Conservation (phyloP, 2,797 vertebrate species). For the Myioborus miniatus region DNA sequence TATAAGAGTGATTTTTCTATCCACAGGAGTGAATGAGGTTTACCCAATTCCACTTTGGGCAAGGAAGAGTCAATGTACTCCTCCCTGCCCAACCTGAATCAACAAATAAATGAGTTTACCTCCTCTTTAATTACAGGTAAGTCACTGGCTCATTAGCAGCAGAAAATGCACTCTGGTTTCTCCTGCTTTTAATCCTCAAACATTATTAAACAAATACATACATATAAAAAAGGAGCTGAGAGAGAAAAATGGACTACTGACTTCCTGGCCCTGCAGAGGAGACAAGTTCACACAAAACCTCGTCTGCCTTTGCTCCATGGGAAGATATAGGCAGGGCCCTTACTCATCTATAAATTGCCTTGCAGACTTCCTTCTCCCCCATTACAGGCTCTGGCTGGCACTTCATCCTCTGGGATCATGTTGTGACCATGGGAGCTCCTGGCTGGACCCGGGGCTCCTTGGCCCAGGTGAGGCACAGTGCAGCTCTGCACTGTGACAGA, state of each 20-base stretch:
- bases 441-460: fast-evolving
- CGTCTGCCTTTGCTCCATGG: not conserved
- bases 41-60: not conserved
- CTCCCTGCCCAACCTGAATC: constrained; percentile 16
- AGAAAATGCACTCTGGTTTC: not conserved
- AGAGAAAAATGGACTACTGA: not conserved
- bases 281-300: not conserved
- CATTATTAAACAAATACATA: not conserved
- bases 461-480: not conserved
- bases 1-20: not conserved
- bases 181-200: not conserved
- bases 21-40: not conserved
- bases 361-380: not conserved
- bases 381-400: not conserved
- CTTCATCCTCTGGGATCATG: not conserved
- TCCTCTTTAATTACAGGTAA: constrained; percentile 12
- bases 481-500: not conserved
- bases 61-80: not conserved
- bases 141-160: not conserved
- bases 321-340: not conserved
- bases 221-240: not conserved
- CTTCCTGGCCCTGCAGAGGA: not conserved
- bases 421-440: not conserved
- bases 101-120: constrained; percentile 17
- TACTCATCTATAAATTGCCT: not conserved